These are phyloP conservation scores for Phorcus lineatus DNA, from an alignment of 2,888 invertebrate species.

Conservation along the genomic window DNA sequence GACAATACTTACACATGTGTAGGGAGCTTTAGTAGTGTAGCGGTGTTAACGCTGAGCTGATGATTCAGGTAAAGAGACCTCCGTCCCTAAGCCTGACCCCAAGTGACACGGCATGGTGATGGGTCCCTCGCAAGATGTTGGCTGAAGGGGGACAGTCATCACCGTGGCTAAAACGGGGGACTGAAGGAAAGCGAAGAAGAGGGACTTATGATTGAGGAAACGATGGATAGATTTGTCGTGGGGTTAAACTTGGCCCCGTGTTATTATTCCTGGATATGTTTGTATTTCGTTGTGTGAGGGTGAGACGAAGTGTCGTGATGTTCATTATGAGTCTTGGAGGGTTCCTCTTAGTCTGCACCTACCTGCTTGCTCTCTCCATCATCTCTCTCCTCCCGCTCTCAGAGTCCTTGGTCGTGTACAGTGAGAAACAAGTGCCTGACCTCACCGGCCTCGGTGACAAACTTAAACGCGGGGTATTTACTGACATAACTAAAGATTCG, in stretches of 20 bases:
- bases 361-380: slow-evolving; percentile 30
- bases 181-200: background rate
- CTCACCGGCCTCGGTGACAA: background rate
- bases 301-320: slow-evolving; percentile 31
- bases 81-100: background rate
- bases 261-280: slow-evolving; percentile 23
- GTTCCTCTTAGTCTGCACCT: slow-evolving; percentile 27
- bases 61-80: slow-evolving; percentile 1
- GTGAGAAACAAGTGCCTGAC: background rate
- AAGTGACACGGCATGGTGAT: background rate
- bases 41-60: background rate
- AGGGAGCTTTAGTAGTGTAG: background rate
- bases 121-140: background rate
- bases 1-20: slow-evolving; percentile 10
- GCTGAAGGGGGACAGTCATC: background rate
- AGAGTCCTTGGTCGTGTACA: background rate
- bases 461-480: background rate
- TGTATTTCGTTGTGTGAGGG: slow-evolving; percentile 27
- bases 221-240: background rate
- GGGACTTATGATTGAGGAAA: background rate
- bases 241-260: background rate
- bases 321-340: slow-evolving; percentile 30
- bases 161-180: background rate
- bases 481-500: background rate
- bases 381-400: slow-evolving; percentile 24